Conservation (phyloP, 1,140 invertebrate genomes). For the Zaprionus inermis region DNA sequence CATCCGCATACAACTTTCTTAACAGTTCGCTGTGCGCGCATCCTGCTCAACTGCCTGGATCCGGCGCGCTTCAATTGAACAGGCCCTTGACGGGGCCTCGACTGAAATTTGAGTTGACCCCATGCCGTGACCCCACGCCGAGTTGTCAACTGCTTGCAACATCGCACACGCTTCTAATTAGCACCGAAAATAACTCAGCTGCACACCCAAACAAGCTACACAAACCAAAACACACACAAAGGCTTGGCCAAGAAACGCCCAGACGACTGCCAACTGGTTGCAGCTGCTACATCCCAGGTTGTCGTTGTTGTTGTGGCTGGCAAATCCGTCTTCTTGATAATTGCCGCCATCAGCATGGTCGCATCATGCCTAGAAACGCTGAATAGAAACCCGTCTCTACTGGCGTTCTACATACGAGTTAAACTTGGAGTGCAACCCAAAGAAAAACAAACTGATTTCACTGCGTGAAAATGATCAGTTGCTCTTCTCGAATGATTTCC, state of each 20-base stretch:
- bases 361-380: slow-evolving; percentile 32
- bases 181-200: slow-evolving; percentile 11
- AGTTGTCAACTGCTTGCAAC: slow-evolving; percentile 11
- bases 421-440: slow-evolving; percentile 12
- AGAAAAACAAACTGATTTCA: slow-evolving; percentile 59
- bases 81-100: background rate
- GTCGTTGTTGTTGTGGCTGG: slow-evolving; percentile 40
- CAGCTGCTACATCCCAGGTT: slow-evolving; percentile 13
- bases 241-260: slow-evolving; percentile 34
- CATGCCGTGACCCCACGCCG: slow-evolving; percentile 12
- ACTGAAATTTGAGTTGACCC: background rate
- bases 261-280: background rate
- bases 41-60: slow-evolving; percentile 47
- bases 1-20: slow-evolving; percentile 75
- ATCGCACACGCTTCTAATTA: slow-evolving; percentile 49
- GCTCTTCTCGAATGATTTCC: slow-evolving; percentile 56
- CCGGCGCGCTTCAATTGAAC: background rate
- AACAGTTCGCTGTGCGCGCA: slow-evolving; percentile 45
- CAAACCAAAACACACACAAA: slow-evolving; percentile 24
- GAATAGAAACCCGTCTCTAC: slow-evolving; percentile 59
- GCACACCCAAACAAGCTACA: background rate
- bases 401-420: slow-evolving; percentile 63
- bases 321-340: slow-evolving; percentile 79
- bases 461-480: slow-evolving; percentile 26
- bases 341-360: slow-evolving; percentile 79